Conservation (phyloP, 2,888 invertebrate genomes). For the Zaprionus obscuricornis region DNA sequence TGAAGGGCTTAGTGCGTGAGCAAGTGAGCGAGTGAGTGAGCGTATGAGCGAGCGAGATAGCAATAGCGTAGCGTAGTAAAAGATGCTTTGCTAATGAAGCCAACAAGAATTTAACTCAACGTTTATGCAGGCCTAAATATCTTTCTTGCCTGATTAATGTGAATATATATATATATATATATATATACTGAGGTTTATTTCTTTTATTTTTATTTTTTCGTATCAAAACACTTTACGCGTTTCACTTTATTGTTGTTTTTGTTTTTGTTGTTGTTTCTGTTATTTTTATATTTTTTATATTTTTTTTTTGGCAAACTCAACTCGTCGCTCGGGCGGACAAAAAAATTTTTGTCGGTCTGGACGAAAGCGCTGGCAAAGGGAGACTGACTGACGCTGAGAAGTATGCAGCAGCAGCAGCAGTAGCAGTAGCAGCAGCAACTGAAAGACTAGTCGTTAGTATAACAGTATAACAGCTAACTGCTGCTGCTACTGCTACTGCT, state of each 20-base stretch:
- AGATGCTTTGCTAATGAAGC: constrained; percentile 58
- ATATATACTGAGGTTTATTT: background rate
- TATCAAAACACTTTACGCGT: constrained; percentile 52
- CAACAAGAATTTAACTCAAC: constrained; percentile 20
- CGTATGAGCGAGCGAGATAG: constrained; percentile 5
- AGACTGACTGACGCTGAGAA: constrained; percentile 62
- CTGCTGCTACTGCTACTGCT: background rate
- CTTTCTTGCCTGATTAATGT: constrained; percentile 48
- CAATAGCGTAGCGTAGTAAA: constrained; percentile 1
- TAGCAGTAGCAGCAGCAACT: no score
- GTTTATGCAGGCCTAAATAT: constrained; percentile 27
- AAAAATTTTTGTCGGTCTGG: constrained; percentile 44
- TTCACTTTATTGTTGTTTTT: background rate
- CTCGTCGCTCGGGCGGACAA: constrained; percentile 29
- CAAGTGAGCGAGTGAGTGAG: no score
- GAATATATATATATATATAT: constrained; percentile 26
- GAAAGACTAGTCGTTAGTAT: constrained; percentile 25
- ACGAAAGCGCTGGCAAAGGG: constrained; percentile 69
- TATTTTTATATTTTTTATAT: no score
- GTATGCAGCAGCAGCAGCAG: constrained; percentile 59
- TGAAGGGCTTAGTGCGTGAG: no score
- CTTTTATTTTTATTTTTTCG: constrained; percentile 9
- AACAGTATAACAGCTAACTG: constrained; percentile 48
- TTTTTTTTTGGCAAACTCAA: constrained; percentile 30
- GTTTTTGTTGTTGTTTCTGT: no score